Conservation (phyloP, 2,113 vertebrate genomes). For the Daboia siamensis region DNA sequence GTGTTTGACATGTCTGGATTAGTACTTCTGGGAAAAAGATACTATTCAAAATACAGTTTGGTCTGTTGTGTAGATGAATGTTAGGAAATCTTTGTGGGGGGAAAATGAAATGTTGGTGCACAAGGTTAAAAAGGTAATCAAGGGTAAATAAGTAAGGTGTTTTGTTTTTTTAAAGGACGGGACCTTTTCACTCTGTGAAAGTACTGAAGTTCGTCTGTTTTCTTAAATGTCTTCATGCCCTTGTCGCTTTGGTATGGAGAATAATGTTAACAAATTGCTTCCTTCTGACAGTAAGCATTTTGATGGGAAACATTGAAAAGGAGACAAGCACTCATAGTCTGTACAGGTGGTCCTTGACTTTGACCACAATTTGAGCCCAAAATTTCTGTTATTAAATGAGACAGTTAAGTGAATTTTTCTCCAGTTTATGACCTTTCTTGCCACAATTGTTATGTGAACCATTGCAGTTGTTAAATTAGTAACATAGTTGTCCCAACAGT, state of each 20-base stretch:
- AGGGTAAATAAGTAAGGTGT: neutral
- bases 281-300: neutral
- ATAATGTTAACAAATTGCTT: neutral
- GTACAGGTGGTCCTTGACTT: neutral
- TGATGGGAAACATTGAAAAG: neutral
- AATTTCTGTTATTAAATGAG: neutral
- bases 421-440: neutral
- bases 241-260: neutral
- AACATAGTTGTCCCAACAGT: neutral
- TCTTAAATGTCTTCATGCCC: neutral
- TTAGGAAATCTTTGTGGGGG: neutral
- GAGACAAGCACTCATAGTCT: neutral
- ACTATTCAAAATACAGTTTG: neutral
- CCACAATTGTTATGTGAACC: neutral
- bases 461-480: neutral
- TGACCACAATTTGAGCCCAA: neutral
- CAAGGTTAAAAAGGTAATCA: neutral
- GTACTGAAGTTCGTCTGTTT: neutral
- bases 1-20: neutral
- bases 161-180: neutral
- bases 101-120: neutral
- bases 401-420: neutral
- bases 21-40: neutral
- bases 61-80: neutral
- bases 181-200: neutral